Conservation (phyloP, 1,140 invertebrate genomes). For the Drosophila nigrodunni region DNA sequence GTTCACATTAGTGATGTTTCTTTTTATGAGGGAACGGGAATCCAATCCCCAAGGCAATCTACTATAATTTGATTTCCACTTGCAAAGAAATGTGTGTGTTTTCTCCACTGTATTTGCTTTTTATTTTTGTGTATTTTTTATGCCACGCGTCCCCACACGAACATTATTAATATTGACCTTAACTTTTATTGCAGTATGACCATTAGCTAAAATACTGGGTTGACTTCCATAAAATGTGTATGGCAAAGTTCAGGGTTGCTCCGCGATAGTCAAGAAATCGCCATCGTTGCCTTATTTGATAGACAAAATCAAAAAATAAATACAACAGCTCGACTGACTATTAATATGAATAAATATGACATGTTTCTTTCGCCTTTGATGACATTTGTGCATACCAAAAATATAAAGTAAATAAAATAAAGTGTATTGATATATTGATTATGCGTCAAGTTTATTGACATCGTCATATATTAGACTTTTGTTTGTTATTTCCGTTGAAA, state of each 20-base stretch:
- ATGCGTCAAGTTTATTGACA: constrained; percentile 1
- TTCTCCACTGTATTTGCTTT: constrained; percentile 26
- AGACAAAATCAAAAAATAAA: constrained; percentile 27
- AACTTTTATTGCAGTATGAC: constrained; percentile 50
- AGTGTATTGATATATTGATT: background rate
- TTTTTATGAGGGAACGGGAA: background rate
- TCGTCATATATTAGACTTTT: constrained; percentile 13
- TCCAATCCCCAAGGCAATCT: background rate
- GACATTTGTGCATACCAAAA: constrained; percentile 52
- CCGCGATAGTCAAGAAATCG: constrained; percentile 32
- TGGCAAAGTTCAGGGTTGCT: constrained; percentile 66
- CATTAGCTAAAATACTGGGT: constrained; percentile 62
- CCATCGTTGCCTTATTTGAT: constrained; percentile 50
- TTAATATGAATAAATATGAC: constrained; percentile 70
- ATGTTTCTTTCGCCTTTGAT: constrained; percentile 52
- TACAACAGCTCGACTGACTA: constrained; percentile 51
- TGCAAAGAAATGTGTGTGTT: constrained; percentile 39
- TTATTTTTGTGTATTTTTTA: constrained; percentile 40
- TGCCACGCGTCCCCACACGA: constrained; percentile 50
- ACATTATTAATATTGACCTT: constrained; percentile 75
- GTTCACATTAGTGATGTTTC: constrained; percentile 4
- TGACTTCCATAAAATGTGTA: constrained; percentile 27
- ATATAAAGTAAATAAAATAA: constrained; percentile 1
- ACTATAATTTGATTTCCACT: constrained; percentile 50
- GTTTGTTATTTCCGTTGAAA: background rate